Evolutionary conservation across 2,113 vertebrate species (phyloP).

Genomic region (Gobio gobio): DNA sequence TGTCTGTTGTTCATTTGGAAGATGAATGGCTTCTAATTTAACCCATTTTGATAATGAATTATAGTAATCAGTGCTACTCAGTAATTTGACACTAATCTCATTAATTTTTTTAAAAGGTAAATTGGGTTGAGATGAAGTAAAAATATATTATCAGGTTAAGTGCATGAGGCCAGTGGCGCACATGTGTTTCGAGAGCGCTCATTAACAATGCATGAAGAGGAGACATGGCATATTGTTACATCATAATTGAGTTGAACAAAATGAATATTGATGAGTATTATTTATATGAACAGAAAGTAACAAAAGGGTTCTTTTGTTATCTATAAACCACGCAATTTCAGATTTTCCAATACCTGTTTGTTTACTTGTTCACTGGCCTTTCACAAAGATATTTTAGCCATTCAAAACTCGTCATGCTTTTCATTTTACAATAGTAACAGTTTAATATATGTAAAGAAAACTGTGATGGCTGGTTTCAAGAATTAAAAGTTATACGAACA

Average conservation of each 20-base stretch:
- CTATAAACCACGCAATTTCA: slow-evolving; percentile 10
- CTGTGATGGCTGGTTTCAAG: background rate
- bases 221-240: slow-evolving; percentile 12
- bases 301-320: slow-evolving; percentile 8
- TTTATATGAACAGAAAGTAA: slow-evolving; percentile 39
- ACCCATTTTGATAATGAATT: background rate
- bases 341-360: background rate
- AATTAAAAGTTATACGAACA: background rate
- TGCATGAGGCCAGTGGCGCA: background rate
- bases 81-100: background rate
- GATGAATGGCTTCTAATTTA: background rate
- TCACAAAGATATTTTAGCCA: background rate
- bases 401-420: background rate
- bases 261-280: slow-evolving; percentile 11
- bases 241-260: background rate
- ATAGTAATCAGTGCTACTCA: background rate
- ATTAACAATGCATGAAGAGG: background rate
- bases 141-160: background rate
- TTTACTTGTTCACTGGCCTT: background rate
- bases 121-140: background rate
- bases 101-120: background rate
- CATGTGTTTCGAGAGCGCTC: background rate
- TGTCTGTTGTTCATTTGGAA: background rate
- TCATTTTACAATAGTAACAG: background rate
- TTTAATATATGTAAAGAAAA: background rate